Base-by-base conservation (phyloP, 2,797 vertebrate species). In the Ceryle rudis region DNA sequence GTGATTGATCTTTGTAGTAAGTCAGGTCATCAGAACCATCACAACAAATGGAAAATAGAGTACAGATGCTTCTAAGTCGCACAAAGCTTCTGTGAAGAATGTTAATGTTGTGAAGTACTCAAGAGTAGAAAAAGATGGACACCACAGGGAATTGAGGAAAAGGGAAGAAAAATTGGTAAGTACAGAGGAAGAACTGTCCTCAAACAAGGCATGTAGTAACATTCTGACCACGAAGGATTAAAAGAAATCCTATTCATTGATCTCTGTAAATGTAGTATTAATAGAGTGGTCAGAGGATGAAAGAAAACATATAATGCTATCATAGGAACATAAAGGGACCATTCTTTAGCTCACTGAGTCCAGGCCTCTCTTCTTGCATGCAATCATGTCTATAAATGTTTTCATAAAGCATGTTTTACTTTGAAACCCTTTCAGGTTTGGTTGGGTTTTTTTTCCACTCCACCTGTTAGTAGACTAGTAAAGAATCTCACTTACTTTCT, bases 241-340 rank as follows among this genome's bases (percentile, higher is more conserved):
- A 73, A 93, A 80, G 18, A 80, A 94, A 78, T 73, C 69, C 17
- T 80, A 65, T 39, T 92, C 44, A 84, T 42, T 92, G 44, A 92
- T 55, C 12, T 87, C 64, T 5, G 4, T 49, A 92, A 87, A 89
- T 80, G 70, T 47, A 80, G n/a, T 67, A 80, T 89, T 82, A 93
- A 85, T 62, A 66, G 18, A 86, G 39, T 7, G 9, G 51, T 70
- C 60, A 92, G 64, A 82, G 33, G 52, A 91, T 77, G 28, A 82
- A 87, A 87, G 26, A 46, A 89, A 80, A 79, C 72, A 44, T 20
- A n/a, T 57, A 81, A 89, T 62, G 49, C 31, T 66, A 47, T 73
- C 55, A 39, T 17, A 83, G 79, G 74, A 91, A 89, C 13, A 62
- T 29, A 66, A 87, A 84, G 46, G 26, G 19, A 60, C 19, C 10